These are phyloP conservation scores for Naja naja DNA, from an alignment of 2,113 vertebrate species.

Conservation along the genomic window DNA sequence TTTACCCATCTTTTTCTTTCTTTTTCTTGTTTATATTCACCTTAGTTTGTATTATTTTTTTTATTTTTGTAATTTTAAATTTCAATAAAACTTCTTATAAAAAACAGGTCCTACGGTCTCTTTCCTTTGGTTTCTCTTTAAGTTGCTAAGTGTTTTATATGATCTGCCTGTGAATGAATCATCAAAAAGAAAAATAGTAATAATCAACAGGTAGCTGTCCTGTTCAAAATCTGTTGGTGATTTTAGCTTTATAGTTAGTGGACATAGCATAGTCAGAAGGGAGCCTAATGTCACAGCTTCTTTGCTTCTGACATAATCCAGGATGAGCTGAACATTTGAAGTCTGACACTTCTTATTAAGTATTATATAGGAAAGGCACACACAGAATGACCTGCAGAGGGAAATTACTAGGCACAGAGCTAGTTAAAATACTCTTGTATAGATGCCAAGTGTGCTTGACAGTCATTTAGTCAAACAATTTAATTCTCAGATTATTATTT, in stretches of 20 bases:
- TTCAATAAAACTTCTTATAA: not conserved
- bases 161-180: slow-evolving; percentile 42
- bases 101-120: not conserved
- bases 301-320: slow-evolving; percentile 47
- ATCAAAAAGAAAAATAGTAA: slow-evolving; percentile 42
- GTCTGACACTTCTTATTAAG: slow-evolving; percentile 4
- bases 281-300: slow-evolving; percentile 48
- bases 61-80: not conserved
- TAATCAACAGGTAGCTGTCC: slow-evolving; percentile 42
- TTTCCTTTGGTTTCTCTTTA: slow-evolving; percentile 21
- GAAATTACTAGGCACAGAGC: slow-evolving; percentile 4
- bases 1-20: not conserved
- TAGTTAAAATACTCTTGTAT: slow-evolving; percentile 34
- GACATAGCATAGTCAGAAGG: slow-evolving; percentile 16
- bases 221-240: not conserved
- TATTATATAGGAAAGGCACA: not conserved
- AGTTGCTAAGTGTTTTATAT: slow-evolving; percentile 41
- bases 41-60: not conserved
- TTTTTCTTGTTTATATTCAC: not conserved
- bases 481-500: slow-evolving; percentile 36
- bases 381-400: not conserved
- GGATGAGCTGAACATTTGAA: not conserved
- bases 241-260: slow-evolving; percentile 35
- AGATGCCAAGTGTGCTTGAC: slow-evolving; percentile 44
- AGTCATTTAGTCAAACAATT: slow-evolving; percentile 38